Base-by-base conservation (phyloP, 2,888 invertebrate species). In the Phoenoteleia sp. region DNA sequence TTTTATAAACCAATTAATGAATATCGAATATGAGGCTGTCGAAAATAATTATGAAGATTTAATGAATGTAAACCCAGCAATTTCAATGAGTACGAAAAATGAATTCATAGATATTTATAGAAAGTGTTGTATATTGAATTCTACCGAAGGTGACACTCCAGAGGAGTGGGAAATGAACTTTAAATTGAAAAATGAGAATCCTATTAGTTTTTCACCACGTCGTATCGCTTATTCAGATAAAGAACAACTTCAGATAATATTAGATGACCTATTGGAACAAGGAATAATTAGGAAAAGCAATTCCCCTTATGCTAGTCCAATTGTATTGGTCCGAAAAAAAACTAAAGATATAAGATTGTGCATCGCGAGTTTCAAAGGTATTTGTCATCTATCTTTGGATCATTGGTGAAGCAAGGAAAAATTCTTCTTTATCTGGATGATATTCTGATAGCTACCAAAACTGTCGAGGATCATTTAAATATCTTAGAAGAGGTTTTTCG, bases 401-500 rank as follows among this genome's bases (percentile, higher is more conserved):
- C 15, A n/a, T n/a, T n/a, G 45, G 19, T 19, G 2, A 17, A 19
- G 45, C 17, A 45, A 45, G 17, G n/a, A n/a, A n/a, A n/a, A n/a
- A n/a, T n/a, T n/a, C 3, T 45, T 45, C 13, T 45, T 15, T 17
- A 5, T 9, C 19, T 64, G 2, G 64, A 45, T 13, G 64, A 64
- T 11, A 64, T 64, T 33, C 23, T 64, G 25, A 45, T 64, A 21
- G 64, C 64, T 2, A 64, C 64, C 13, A 42, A 71, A 25, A 54
- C 52, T 11, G 25, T 71, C 21, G 36, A 42, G 7, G 71, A 71
- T 11, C 71, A 71, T 29, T 15, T 71, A 9, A 11, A 6, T 1
- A 42, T 71, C 7, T 1, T 71, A 1, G 4, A 17, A 5, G 56
- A 77, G 69, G 66, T 87, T 85, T 67, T 90, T 21, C 36, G 13